phyloP scores from a whole-genome alignment of 2,797 vertebrate genomes.

The Galagoides demidoff region DNA sequence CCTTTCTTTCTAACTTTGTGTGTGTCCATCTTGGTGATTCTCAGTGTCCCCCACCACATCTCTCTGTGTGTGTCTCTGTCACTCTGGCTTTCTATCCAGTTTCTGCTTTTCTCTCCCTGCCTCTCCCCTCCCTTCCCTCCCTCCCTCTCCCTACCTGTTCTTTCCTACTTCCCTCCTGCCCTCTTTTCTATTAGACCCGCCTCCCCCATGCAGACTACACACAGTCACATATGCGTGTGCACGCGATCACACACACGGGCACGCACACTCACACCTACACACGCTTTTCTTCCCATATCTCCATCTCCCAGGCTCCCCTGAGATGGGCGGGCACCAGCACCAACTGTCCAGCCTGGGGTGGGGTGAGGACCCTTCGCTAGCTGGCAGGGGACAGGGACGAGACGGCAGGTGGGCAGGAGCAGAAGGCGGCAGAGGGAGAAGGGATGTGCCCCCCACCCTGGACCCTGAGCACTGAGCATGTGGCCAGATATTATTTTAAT shows the following conservation, averaged over 20 bases:
- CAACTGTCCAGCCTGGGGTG: conserved; percentile 57
- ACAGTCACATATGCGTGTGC: not conserved
- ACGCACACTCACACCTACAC: not conserved
- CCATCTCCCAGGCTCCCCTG: not conserved
- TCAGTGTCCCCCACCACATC: no score
- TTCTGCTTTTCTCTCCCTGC: not conserved
- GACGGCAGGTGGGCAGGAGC: not conserved
- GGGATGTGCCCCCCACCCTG: conserved; percentile 77
- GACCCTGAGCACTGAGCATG: conserved; percentile 83
- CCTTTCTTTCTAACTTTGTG: not conserved
- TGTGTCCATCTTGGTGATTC: not conserved
- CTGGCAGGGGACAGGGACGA: conserved; percentile 31
- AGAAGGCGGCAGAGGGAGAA: conserved; percentile 45
- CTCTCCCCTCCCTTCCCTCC: not conserved
- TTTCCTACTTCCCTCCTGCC: no score
- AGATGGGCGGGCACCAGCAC: accelerated
- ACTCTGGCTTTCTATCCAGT: accelerated
- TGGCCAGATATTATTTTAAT: conserved; percentile 88
- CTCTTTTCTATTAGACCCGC: accelerated
- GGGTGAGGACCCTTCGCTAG: conserved; percentile 61
- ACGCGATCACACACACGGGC: not conserved
- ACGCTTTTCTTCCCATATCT: not conserved
- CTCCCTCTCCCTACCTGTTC: not conserved
- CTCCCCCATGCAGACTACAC: not conserved
- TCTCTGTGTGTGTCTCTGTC: not conserved